Percentiles rank a stretch among this genome's conserved stretches.
These are phyloP conservation scores for Tauraco erythrolophus DNA, from an alignment of 2,113 vertebrate genomes.

Conservation along the genomic window DNA sequence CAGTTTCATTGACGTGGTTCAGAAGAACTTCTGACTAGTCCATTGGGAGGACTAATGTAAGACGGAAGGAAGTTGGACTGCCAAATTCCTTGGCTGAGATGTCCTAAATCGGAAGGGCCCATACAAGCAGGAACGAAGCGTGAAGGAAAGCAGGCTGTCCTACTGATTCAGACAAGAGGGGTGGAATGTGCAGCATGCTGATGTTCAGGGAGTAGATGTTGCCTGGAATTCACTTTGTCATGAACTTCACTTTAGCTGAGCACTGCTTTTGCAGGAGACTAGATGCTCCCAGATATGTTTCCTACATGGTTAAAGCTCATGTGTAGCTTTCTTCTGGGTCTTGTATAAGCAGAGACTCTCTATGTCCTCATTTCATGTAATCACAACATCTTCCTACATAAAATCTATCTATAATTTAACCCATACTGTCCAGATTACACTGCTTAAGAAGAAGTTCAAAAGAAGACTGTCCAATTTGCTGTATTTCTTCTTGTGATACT, in stretches of 20 bases:
- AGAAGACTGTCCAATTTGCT: neutral
- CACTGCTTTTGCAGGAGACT: neutral
- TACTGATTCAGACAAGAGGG: neutral
- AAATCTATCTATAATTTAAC: neutral
- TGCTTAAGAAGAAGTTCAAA: neutral
- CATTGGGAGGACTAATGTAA: neutral
- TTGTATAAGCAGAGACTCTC: neutral
- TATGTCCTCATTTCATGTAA: neutral
- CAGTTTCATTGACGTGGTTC: neutral
- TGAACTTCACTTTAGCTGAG: neutral
- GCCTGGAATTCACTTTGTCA: neutral
- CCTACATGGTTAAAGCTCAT: neutral
- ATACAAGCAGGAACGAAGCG: neutral
- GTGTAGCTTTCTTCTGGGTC: neutral
- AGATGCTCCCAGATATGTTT: neutral
- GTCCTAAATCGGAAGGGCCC: neutral
- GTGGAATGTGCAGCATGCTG: accelerated
- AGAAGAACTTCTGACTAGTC: neutral
- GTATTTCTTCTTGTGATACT: neutral
- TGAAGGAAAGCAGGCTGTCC: neutral
- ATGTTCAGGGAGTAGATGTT: neutral
- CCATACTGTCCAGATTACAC: neutral
- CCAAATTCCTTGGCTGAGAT: neutral
- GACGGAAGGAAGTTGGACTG: neutral
- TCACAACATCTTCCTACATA: neutral